Base-by-base conservation (phyloP, 2,113 vertebrate species). In the Deroptyus accipitrinus region DNA sequence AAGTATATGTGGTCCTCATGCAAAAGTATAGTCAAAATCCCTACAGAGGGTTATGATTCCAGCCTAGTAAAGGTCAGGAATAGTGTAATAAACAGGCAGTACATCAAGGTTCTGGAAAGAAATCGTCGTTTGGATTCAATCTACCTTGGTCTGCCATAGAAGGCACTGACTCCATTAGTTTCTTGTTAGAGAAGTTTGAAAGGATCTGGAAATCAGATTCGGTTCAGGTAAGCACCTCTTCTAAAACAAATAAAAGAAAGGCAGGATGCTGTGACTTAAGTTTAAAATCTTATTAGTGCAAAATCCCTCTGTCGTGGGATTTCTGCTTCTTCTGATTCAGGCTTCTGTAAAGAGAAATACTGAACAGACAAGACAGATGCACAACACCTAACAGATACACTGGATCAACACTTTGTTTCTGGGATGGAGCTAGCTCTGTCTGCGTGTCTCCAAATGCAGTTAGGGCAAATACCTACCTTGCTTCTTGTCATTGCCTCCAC, bases 381-480 rank as follows among this genome's bases (percentile, higher is more conserved):
- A 42, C 23, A 46, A 6, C 2, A 13, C 22, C 18, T 44, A 44
- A 41, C 24, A 77, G 41, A 14, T 16, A 9, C 25, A 3, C 6
- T 31, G 31, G 55, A 72, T 28, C 42, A n/a, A 3, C 13, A 8
- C 0, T 0, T 20, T 8, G 3, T 18, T 74, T 59, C 61, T 35
- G n/a, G 35, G 6, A 23, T 35, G 57, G 19, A 54, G 33, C 6
- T 87, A 24, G 6, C 19, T n/a, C 37, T 27, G 25, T 19, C 31
- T 80, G 22, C 1, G 0, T 37, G 18, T 25, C n/a, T 82, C 23
- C n/a, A 84, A 73, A 48, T 7, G 9, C 1, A 54, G 14, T 9
- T 51, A 49, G 37, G 27, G 64, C 10, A 85, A 64, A 35, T 0
- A 27, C 17, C 54, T 11, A 37, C 24, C 39, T 2, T 2, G 4